Percentiles rank a stretch among this genome's conserved stretches.
These are phyloP conservation scores for Eupithecia insigniata DNA, from an alignment of 2,888 invertebrate species.

Conservation along the genomic window DNA sequence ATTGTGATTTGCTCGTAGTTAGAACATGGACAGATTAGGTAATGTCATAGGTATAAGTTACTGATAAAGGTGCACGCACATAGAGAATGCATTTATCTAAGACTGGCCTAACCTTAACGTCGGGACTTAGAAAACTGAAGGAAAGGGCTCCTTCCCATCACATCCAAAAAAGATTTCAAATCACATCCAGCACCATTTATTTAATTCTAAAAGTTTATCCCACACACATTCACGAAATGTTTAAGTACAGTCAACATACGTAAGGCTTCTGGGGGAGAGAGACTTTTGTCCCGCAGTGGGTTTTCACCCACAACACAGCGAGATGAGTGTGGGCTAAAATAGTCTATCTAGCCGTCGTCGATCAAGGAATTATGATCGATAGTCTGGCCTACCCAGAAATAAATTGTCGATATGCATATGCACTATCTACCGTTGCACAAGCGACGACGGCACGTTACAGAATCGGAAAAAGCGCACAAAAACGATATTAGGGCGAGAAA, in stretches of 20 bases:
- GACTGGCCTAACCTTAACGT: neutral
- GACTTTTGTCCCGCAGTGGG: neutral
- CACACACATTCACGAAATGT: too few relatives aligned
- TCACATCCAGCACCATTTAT: too few relatives aligned
- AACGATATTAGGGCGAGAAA: conserved; percentile 81
- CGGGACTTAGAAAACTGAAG: neutral
- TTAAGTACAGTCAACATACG: too few relatives aligned
- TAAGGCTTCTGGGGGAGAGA: too few relatives aligned
- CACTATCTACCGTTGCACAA: conserved; percentile 67
- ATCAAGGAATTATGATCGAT: neutral
- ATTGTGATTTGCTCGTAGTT: neutral
- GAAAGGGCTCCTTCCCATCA: too few relatives aligned
- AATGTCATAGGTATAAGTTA: neutral
- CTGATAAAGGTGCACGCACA: neutral
- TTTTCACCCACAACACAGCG: too few relatives aligned
- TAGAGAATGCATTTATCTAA: too few relatives aligned
- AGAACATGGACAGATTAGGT: too few relatives aligned
- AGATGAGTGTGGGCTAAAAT: neutral
- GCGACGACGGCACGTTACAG: conserved; percentile 60
- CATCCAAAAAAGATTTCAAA: too few relatives aligned
- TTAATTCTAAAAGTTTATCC: too few relatives aligned
- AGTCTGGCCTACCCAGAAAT: conserved; percentile 5
- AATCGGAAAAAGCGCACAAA: conserved; percentile 75
- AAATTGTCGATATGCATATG: conserved; percentile 52
- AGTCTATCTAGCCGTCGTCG: neutral